phyloP scores from a whole-genome alignment of 2,113 vertebrate genomes.

The Oreotrochilus melanogaster region DNA sequence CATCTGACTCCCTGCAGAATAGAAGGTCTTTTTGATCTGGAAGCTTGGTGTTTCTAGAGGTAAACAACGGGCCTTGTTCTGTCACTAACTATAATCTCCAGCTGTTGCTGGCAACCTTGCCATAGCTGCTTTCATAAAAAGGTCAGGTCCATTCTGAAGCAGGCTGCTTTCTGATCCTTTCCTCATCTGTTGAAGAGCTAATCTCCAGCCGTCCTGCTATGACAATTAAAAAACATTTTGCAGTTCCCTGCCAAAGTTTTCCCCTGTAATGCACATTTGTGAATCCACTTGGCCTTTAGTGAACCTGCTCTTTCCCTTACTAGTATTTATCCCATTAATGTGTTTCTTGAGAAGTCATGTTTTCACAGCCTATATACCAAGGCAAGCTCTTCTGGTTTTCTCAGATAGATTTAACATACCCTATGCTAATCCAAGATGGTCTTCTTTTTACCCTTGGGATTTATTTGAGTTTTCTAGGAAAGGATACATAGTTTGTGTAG shows the following conservation, averaged over 20 bases:
- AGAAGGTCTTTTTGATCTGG: not conserved
- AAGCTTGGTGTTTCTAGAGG: not conserved
- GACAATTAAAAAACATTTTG: not conserved
- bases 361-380: not conserved
- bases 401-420: not conserved
- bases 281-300: not conserved
- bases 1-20: not conserved
- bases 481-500: not conserved
- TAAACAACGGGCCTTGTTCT: not conserved
- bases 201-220: not conserved
- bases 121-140: not conserved
- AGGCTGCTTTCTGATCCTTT: not conserved
- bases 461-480: not conserved
- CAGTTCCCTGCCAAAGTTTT: not conserved
- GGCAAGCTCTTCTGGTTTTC: not conserved
- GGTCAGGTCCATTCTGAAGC: not conserved
- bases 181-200: not conserved
- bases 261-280: not conserved
- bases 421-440: not conserved
- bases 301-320: not conserved
- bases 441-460: not conserved
- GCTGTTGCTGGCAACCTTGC: not conserved
- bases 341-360: not conserved
- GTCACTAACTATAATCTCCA: not conserved
- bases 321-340: not conserved